Conservation (phyloP, 1,140 invertebrate genomes). For the Parapsyche elsis region DNA sequence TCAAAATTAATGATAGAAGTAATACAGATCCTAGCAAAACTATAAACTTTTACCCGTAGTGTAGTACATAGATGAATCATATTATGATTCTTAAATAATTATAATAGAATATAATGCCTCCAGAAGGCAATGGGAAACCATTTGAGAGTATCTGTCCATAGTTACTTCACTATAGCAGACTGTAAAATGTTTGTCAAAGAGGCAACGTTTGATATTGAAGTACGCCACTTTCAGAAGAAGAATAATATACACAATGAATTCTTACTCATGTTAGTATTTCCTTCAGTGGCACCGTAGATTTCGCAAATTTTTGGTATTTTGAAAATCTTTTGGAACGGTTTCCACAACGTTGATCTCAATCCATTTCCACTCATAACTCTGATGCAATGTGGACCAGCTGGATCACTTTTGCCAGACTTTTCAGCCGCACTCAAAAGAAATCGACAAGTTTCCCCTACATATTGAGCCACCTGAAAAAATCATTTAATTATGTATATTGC, state of each 20-base stretch:
- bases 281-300: constrained; percentile 96
- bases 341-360: constrained; percentile 92
- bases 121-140: constrained; percentile 12
- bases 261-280: constrained; percentile 90
- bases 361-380: constrained; percentile 94
- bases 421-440: constrained; percentile 82
- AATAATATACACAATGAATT: constrained; percentile 27
- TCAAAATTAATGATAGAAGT: too few species aligned
- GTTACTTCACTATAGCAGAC: too few species aligned
- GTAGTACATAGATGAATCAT: too few species aligned
- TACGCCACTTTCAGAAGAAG: too few species aligned
- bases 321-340: constrained; percentile 87
- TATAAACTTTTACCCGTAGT: too few species aligned
- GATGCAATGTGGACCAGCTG: constrained; percentile 81
- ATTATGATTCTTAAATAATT: constrained; percentile 69
- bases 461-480: constrained; percentile 81
- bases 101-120: background rate
- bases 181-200: too few species aligned
- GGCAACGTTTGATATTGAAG: too few species aligned
- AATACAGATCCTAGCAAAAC: too few species aligned
- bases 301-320: constrained; percentile 84
- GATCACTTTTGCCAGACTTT: constrained; percentile 68
- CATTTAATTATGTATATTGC: background rate
- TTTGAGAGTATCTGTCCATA: too few species aligned
- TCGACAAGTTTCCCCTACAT: constrained; percentile 97